Evolutionary conservation across 2,888 invertebrate genomes (phyloP).

Genomic region (Ectropis crepuscularia): DNA sequence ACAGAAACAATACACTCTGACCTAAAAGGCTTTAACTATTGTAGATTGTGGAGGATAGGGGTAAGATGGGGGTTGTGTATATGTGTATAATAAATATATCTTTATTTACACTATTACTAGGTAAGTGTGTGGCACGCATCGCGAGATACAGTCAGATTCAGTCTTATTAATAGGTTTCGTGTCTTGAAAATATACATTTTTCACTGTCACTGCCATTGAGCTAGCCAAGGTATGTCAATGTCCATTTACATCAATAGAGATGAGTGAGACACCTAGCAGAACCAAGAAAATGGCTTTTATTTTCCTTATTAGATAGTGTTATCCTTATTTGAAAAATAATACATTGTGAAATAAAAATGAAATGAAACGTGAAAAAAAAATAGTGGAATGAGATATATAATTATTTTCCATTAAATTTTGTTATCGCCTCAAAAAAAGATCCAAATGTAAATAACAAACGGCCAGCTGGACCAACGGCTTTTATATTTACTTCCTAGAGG

Average conservation of each 20-base stretch:
- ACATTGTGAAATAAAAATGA: too few relatives aligned
- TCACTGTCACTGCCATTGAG: too few relatives aligned
- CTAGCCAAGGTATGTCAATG: too few relatives aligned
- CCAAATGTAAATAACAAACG: conserved; percentile 1
- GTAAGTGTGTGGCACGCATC: conserved; percentile 57
- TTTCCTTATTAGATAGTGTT: too few relatives aligned
- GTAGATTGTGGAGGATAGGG: conserved; percentile 77
- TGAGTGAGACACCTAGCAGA: too few relatives aligned
- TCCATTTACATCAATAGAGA: too few relatives aligned
- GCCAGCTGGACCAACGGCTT: conserved; percentile 9
- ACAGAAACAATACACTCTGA: conserved; percentile 65
- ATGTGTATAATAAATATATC: conserved; percentile 75
- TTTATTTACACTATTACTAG: conserved; percentile 67
- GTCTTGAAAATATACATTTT: conserved; percentile 29
- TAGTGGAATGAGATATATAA: too few relatives aligned
- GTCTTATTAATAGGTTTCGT: conserved; percentile 65
- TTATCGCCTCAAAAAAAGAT: too few relatives aligned
- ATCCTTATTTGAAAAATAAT: too few relatives aligned
- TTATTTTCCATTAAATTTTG: too few relatives aligned
- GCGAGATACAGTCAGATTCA: conserved; percentile 65
- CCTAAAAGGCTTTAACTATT: conserved; percentile 65
- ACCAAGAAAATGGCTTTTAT: too few relatives aligned
- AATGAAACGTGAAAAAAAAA: too few relatives aligned
- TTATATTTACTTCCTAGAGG: conserved; percentile 5
- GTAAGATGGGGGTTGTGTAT: conserved; percentile 61